Percentiles rank a stretch among this genome's conserved stretches.
These are phyloP conservation scores for Epinephelus malabaricus DNA, from an alignment of 2,797 vertebrate genomes.

Conservation along the genomic window DNA sequence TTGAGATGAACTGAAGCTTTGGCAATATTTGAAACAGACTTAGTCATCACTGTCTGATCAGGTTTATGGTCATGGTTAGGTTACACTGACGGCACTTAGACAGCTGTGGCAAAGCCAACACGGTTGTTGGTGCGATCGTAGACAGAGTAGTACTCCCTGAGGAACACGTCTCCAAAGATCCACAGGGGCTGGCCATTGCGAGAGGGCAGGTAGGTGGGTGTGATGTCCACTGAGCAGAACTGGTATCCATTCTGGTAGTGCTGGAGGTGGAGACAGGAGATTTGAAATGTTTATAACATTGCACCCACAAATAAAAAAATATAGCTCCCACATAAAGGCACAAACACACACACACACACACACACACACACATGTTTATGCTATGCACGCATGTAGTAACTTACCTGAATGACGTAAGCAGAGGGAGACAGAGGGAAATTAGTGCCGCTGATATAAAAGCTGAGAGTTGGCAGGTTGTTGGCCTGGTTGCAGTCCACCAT, in stretches of 20 bases:
- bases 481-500: constrained; percentile 78
- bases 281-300: background rate
- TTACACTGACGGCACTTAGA: constrained; percentile 57
- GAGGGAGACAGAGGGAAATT: constrained; percentile 79
- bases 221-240: constrained; percentile 78
- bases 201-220: constrained; percentile 84
- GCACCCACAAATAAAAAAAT: too few relatives aligned
- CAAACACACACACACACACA: background rate
- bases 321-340: too few relatives aligned
- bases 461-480: constrained; percentile 79
- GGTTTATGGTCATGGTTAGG: constrained; percentile 4
- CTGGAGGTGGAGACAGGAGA: constrained; percentile 24
- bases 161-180: constrained; percentile 89
- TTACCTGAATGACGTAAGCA: constrained; percentile 76
- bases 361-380: background rate
- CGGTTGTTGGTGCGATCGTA: constrained; percentile 83
- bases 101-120: constrained; percentile 83
- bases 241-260: constrained; percentile 45
- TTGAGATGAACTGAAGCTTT: constrained; percentile 1
- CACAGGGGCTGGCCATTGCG: constrained; percentile 80
- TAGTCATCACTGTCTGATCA: constrained; percentile 6
- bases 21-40: background rate
- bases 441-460: constrained; percentile 79
- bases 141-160: constrained; percentile 86
- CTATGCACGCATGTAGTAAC: background rate